phyloP scores from a whole-genome alignment of 1,140 invertebrate genomes.

The Diuraphis noxia region DNA sequence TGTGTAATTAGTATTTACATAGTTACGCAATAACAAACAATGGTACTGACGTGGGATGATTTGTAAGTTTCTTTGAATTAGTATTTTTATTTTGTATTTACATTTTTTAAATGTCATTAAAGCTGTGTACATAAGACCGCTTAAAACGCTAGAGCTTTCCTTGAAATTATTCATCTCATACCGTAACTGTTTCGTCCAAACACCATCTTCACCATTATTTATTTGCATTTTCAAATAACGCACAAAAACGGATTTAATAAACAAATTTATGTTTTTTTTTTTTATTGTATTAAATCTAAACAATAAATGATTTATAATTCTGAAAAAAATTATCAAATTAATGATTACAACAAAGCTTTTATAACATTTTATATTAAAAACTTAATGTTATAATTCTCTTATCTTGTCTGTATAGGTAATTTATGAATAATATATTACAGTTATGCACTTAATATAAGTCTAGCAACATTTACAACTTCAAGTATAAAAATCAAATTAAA shows the following conservation, averaged over 20 bases:
- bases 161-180: background rate
- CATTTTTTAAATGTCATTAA: background rate
- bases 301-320: background rate
- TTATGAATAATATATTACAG: no score
- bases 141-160: background rate
- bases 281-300: background rate
- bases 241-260: background rate
- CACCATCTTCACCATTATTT: background rate
- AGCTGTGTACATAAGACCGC: background rate
- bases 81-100: background rate
- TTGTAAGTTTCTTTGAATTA: constrained; percentile 2
- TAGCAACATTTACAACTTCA: background rate
- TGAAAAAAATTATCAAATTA: background rate
- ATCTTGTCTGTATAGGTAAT: background rate
- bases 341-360: background rate
- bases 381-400: background rate
- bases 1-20: no score
- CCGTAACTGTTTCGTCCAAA: background rate
- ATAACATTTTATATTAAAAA: background rate
- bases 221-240: background rate
- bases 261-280: background rate
- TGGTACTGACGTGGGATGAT: background rate
- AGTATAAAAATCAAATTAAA: background rate
- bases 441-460: background rate
- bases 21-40: background rate